Evolutionary conservation across 2,113 vertebrate species (phyloP).

Genomic region (Rhizomys pruinosus): DNA sequence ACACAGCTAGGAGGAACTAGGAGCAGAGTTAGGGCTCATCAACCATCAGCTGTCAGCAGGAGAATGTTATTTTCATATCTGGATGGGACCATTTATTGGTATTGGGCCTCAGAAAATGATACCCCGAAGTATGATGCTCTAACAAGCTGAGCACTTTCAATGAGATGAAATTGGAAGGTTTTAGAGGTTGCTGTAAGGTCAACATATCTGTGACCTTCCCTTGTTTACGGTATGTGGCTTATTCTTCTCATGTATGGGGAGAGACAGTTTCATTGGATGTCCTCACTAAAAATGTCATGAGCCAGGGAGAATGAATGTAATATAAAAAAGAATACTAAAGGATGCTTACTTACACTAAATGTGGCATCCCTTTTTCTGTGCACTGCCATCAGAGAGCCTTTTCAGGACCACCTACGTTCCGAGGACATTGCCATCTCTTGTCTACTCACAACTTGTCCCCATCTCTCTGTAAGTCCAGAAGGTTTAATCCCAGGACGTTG

Average conservation of each 20-base stretch:
- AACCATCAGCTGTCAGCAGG: background rate
- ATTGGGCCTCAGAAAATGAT: background rate
- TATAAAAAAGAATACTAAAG: background rate
- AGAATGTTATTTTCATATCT: background rate
- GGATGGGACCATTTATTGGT: background rate
- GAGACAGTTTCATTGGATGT: background rate
- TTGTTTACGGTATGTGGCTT: background rate
- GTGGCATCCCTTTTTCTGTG: background rate
- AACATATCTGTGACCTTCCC: background rate
- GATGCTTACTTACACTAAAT: background rate
- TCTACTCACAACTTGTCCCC: background rate
- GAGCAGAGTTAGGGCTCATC: background rate
- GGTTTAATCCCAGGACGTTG: background rate
- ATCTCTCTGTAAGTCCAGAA: background rate
- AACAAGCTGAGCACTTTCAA: background rate
- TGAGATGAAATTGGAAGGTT: background rate
- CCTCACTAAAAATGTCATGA: background rate
- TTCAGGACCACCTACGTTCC: background rate
- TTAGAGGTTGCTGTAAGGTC: background rate
- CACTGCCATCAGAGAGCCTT: background rate
- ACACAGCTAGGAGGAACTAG: background rate
- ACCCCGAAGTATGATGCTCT: background rate
- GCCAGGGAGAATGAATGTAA: background rate
- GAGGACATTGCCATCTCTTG: background rate
- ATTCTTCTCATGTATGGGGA: background rate